These are phyloP conservation scores for Crocodylus rhombifer DNA, from an alignment of 2,797 vertebrate genomes.

Conservation along the genomic window DNA sequence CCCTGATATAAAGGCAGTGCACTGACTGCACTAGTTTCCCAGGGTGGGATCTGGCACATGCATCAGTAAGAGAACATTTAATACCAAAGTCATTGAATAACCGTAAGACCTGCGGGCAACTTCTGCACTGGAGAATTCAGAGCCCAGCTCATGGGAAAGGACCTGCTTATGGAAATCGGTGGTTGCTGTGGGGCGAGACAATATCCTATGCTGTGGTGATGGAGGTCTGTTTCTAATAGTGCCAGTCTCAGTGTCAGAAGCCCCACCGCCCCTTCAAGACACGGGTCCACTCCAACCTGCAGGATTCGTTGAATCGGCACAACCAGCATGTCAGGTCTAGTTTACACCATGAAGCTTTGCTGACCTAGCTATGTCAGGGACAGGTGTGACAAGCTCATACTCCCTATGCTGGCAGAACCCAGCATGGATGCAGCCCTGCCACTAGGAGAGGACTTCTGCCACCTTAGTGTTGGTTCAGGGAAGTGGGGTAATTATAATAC, in stretches of 20 bases:
- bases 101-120: rapidly evolving
- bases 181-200: rapidly evolving
- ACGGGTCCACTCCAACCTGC: neutral
- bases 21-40: rapidly evolving
- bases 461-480: no score
- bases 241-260: neutral
- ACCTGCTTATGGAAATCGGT: neutral
- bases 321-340: no score
- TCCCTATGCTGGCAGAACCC: no score
- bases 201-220: neutral
- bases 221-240: neutral
- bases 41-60: neutral
- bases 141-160: rapidly evolving
- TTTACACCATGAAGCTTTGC: no score
- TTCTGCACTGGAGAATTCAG: neutral
- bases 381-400: no score
- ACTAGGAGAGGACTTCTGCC: no score
- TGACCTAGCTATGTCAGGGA: no score
- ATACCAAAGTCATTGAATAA: neutral
- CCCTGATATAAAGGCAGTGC: neutral
- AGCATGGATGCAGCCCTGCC: no score
- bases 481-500: no score
- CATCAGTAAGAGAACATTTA: neutral
- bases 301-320: neutral
- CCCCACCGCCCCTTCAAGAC: neutral